These are phyloP conservation scores for Chironex yamaguchii DNA, from an alignment of 30 jellyfish, hydroid and myxozoan genomes.

Conservation along the genomic window DNA sequence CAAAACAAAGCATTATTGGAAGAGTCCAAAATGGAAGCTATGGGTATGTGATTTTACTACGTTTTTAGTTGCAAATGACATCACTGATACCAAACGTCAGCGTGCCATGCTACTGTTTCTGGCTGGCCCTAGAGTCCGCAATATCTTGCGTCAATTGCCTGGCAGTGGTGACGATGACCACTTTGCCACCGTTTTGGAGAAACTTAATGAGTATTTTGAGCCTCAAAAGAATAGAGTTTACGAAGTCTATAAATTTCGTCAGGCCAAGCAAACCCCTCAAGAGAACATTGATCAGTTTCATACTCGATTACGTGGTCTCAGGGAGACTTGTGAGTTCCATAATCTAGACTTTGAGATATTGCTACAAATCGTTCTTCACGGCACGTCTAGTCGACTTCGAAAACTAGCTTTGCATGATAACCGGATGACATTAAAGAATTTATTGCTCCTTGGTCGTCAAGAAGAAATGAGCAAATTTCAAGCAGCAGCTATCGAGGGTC, in stretches of 20 bases:
- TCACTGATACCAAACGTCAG: constrained; percentile 10
- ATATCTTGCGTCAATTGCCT: constrained; percentile 47
- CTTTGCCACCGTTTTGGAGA: constrained; percentile 6
- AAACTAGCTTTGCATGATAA: background rate
- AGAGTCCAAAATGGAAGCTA: too few relatives aligned
- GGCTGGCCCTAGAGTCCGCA: constrained; percentile 18
- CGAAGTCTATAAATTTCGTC: constrained; percentile 39
- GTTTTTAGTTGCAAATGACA: too few relatives aligned
- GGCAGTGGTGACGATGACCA: constrained; percentile 28
- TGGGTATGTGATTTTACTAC: too few relatives aligned
- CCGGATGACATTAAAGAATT: background rate
- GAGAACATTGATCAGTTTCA: constrained; percentile 28
- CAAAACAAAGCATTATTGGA: too few relatives aligned
- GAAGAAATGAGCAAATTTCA: constrained; percentile 23
- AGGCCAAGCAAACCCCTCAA: constrained; percentile 19
- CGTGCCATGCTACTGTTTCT: background rate
- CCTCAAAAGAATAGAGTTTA: constrained; percentile 16
- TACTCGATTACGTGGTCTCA: constrained; percentile 45
- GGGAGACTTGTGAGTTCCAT: constrained; percentile 22
- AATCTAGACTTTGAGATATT: constrained; percentile 12
- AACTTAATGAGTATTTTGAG: constrained; percentile 19
- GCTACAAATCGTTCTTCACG: background rate
- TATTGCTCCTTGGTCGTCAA: constrained; percentile 18
- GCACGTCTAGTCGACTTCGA: constrained; percentile 13
- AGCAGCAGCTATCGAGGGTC: constrained; percentile 18